phyloP scores from a whole-genome alignment of 2,888 invertebrate species.

The Rhagonycha lutea region DNA sequence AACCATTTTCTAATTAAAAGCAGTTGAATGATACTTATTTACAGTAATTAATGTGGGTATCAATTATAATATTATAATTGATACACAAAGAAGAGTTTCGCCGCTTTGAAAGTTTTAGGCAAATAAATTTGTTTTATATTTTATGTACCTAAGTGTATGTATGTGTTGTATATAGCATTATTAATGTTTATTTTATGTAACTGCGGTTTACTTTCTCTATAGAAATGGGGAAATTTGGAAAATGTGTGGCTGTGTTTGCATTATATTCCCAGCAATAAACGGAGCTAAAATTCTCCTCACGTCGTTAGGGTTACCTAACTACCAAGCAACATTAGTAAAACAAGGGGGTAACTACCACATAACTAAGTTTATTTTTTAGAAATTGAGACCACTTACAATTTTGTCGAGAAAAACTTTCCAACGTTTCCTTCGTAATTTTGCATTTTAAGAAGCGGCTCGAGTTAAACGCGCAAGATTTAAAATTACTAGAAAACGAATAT shows the following conservation, averaged over 20 bases:
- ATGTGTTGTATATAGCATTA: neutral
- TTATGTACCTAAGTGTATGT: neutral
- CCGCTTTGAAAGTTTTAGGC: neutral
- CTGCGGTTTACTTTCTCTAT: neutral
- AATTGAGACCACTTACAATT: conserved; percentile 3
- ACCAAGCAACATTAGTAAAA: neutral
- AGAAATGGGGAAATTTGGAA: conserved; percentile 13
- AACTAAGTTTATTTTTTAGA: conserved; percentile 5
- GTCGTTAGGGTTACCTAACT: conserved; percentile 20
- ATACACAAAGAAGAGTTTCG: neutral
- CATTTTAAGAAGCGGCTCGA: neutral
- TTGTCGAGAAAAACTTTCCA: neutral
- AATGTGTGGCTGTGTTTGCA: conserved; percentile 10
- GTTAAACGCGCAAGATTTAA: neutral
- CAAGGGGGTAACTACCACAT: neutral
- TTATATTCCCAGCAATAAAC: conserved; percentile 18
- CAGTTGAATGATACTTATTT: too few species aligned
- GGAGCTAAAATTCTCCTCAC: conserved; percentile 5
- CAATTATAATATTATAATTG: neutral
- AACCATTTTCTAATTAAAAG: too few species aligned
- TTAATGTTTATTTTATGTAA: neutral
- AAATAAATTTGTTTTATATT: neutral
- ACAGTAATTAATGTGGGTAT: neutral
- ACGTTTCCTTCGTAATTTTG: neutral
- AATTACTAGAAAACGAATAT: neutral